Evolutionary conservation across 2,888 invertebrate genomes (phyloP).

Genomic region (Capitulum mitella): DNA sequence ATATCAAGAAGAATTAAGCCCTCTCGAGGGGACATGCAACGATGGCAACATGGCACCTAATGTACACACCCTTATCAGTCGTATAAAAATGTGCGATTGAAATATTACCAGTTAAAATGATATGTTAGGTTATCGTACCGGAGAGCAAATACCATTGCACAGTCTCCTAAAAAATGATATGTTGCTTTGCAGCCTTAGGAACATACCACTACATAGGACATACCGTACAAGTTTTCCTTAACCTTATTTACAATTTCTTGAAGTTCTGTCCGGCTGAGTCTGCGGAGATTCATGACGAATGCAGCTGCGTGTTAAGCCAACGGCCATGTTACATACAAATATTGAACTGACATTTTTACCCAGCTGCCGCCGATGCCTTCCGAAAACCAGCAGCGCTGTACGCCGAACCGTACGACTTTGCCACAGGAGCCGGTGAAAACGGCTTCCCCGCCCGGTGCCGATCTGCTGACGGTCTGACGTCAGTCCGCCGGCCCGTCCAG

Average conservation of each 20-base stretch:
- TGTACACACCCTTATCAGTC: not conserved
- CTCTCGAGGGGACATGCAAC: not conserved
- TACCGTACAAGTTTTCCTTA: not conserved
- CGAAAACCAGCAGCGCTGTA: too few relatives aligned
- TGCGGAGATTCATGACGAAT: too few relatives aligned
- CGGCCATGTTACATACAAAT: too few relatives aligned
- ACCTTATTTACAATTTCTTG: not conserved
- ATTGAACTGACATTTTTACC: too few relatives aligned
- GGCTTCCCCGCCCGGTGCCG: too few relatives aligned
- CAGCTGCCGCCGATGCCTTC: too few relatives aligned
- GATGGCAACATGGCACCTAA: not conserved
- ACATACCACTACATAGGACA: not conserved
- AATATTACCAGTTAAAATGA: slow-evolving; percentile 9
- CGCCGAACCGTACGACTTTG: too few relatives aligned
- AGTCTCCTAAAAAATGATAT: not conserved
- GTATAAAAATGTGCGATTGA: not conserved
- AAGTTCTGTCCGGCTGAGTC: too few relatives aligned
- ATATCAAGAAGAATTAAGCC: not conserved
- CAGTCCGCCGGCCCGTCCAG: too few relatives aligned
- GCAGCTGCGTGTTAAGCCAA: too few relatives aligned
- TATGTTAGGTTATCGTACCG: not conserved
- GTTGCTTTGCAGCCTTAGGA: not conserved
- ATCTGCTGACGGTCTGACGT: too few relatives aligned
- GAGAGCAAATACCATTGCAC: not conserved
- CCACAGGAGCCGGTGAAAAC: too few relatives aligned